A percentile compares a stretch with the other conserved stretches of the same genome.
phyloP scores from a whole-genome alignment of 2,888 invertebrate species.

The Elegia similella region DNA sequence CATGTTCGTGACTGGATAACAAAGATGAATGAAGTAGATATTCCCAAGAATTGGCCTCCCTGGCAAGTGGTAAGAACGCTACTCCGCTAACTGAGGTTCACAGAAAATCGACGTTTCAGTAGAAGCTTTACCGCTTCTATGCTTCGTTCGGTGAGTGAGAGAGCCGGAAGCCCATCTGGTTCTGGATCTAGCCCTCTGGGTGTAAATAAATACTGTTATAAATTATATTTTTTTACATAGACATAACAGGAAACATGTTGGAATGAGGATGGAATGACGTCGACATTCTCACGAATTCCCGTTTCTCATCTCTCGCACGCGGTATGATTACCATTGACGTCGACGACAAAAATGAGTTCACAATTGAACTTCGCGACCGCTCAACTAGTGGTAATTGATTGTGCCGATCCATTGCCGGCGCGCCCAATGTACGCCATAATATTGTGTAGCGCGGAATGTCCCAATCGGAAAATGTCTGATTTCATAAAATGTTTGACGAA shows the following conservation, averaged over 20 bases:
- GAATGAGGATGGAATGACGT: neutral
- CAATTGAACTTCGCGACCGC: slow-evolving; percentile 68
- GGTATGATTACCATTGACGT: slow-evolving; percentile 21
- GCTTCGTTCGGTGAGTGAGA: too few relatives aligned
- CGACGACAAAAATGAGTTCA: slow-evolving; percentile 53
- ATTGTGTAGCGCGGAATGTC: neutral
- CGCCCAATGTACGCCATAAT: neutral
- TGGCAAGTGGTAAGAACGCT: too few relatives aligned
- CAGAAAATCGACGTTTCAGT: too few relatives aligned
- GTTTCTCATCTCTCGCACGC: slow-evolving; percentile 7
- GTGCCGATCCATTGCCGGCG: slow-evolving; percentile 33
- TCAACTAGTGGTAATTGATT: slow-evolving; percentile 76
- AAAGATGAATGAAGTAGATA: slow-evolving; percentile 14
- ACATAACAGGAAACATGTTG: too few relatives aligned
- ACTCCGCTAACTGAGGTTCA: too few relatives aligned
- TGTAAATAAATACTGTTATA: too few relatives aligned
- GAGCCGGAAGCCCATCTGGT: too few relatives aligned
- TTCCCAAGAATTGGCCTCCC: neutral
- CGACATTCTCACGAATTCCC: neutral
- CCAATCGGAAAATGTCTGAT: neutral
- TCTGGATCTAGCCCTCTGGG: too few relatives aligned
- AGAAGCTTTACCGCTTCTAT: too few relatives aligned
- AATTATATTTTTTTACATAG: too few relatives aligned
- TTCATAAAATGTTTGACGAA: neutral
- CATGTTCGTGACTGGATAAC: slow-evolving; percentile 17